These are phyloP conservation scores for Epicampocera succincta DNA, from an alignment of 2,888 invertebrate genomes.

Conservation along the genomic window DNA sequence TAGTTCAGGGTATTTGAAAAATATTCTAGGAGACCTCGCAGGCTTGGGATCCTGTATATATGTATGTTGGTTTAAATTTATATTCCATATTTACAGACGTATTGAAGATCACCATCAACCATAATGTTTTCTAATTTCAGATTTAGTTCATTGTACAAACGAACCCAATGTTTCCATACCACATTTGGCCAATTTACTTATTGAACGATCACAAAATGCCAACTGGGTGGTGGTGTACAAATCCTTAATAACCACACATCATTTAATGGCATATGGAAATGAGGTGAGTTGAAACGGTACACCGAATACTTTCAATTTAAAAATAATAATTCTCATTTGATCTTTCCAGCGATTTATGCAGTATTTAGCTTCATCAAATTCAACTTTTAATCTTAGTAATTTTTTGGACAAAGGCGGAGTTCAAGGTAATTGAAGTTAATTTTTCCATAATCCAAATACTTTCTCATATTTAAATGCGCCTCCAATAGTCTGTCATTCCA, in stretches of 20 bases:
- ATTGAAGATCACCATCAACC: too few species aligned
- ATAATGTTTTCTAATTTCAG: constrained; percentile 84
- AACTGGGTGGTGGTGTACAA: constrained; percentile 99
- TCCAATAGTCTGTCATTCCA: constrained; percentile 24
- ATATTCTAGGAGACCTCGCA: too few species aligned
- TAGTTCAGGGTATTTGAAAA: too few species aligned
- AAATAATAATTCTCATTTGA: neutral
- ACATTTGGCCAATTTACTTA: constrained; percentile 98
- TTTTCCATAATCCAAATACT: neutral
- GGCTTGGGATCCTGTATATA: too few species aligned
- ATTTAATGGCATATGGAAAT: constrained; percentile 99
- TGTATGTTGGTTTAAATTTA: too few species aligned
- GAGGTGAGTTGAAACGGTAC: constrained; percentile 87
- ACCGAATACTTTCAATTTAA: neutral
- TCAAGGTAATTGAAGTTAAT: constrained; percentile 88
- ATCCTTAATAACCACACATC: constrained; percentile 98
- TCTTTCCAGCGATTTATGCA: constrained; percentile 97
- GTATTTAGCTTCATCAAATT: constrained; percentile 99
- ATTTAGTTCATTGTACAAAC: constrained; percentile 99
- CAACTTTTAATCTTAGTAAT: constrained; percentile 98
- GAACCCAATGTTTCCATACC: constrained; percentile 99
- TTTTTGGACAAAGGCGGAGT: constrained; percentile 98
- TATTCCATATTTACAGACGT: too few species aligned
- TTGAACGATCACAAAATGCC: constrained; percentile 98
- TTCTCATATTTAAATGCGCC: neutral